These are phyloP conservation scores for Oceanites oceanicus DNA, from an alignment of 2,113 vertebrate species.

Conservation along the genomic window DNA sequence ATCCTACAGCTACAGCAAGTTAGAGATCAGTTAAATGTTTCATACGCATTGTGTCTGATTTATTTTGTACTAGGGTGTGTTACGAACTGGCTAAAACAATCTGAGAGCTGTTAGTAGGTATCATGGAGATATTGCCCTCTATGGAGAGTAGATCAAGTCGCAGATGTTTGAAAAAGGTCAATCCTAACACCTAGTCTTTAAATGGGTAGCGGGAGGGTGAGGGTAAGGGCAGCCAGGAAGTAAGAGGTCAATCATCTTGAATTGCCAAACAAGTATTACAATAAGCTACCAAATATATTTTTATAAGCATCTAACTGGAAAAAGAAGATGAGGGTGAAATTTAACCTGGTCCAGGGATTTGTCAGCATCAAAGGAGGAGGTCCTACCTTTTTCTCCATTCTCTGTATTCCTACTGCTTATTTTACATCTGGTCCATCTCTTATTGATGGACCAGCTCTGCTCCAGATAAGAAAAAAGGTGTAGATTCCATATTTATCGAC, in stretches of 20 bases:
- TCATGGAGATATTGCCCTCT: neutral
- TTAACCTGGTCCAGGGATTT: neutral
- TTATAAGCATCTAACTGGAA: neutral
- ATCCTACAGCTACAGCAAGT: neutral
- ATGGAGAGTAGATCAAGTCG: neutral
- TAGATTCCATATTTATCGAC: neutral
- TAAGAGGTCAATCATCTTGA: neutral
- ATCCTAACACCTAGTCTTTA: neutral
- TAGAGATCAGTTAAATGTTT: neutral
- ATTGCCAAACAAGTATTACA: neutral
- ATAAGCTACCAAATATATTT: neutral
- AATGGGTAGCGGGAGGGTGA: neutral
- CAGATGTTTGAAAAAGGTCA: neutral
- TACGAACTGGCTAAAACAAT: neutral
- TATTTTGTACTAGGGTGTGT: neutral
- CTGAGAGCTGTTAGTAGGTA: neutral
- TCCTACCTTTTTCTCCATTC: neutral
- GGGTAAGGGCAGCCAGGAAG: neutral
- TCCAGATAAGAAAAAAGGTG: neutral
- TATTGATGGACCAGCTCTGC: neutral
- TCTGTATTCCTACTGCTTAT: neutral
- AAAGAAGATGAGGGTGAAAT: neutral
- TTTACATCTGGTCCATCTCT: neutral
- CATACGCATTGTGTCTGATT: neutral
- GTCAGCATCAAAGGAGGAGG: neutral